Conservation (phyloP, 2,113 vertebrate genomes). For the Gobius niger region DNA sequence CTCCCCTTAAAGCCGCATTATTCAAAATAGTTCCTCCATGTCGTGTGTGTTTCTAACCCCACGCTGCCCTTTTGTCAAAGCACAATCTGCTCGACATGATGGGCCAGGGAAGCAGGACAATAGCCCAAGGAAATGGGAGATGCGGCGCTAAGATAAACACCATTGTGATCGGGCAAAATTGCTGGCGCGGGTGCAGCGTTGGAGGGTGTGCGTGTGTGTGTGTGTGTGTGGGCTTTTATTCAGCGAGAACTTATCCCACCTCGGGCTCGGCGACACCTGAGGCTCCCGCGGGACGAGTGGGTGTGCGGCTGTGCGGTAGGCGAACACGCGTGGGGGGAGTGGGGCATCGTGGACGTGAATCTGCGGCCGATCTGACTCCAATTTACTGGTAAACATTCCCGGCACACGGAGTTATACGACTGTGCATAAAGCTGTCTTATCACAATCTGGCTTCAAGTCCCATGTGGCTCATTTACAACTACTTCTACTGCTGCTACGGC, state of each 20-base stretch:
- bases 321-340: not conserved
- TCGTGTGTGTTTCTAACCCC: not conserved
- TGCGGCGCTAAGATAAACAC: slow-evolving; percentile 11
- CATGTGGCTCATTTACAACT: too few relatives aligned
- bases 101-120: slow-evolving; percentile 15
- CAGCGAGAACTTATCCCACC: slow-evolving; percentile 50
- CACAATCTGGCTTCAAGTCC: too few relatives aligned
- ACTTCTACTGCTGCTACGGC: too few relatives aligned
- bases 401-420: too few relatives aligned
- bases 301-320: not conserved
- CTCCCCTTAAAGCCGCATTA: too few relatives aligned
- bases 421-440: too few relatives aligned
- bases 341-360: slow-evolving; percentile 21
- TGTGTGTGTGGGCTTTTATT: slow-evolving; percentile 37
- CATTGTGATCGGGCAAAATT: slow-evolving; percentile 12
- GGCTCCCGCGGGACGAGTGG: slow-evolving; percentile 37
- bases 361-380: slow-evolving; percentile 41
- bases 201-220: slow-evolving; percentile 3
- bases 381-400: slow-evolving; percentile 21
- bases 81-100: not conserved
- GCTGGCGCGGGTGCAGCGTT: not conserved
- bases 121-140: slow-evolving; percentile 4
- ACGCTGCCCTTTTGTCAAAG: not conserved
- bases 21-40: too few relatives aligned
- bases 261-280: slow-evolving; percentile 57